Conservation (phyloP, 1,140 invertebrate genomes). For the Magallana ariakensis region DNA sequence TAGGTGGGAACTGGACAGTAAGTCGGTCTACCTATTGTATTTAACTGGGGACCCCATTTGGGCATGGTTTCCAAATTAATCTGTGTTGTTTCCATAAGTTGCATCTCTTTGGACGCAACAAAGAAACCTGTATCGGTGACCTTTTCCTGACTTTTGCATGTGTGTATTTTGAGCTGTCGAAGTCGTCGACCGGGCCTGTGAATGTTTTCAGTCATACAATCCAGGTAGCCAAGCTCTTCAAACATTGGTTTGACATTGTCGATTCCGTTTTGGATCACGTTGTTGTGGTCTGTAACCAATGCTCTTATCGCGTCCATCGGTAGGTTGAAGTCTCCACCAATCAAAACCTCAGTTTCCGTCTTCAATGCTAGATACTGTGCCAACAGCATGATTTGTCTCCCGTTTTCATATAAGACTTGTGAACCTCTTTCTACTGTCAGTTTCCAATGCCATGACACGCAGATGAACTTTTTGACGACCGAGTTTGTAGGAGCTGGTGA, state of each 20-base stretch:
- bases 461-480: constrained; percentile 44
- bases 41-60: not conserved
- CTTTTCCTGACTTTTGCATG: not conserved
- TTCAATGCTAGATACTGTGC: constrained; percentile 27
- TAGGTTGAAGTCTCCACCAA: constrained; percentile 46
- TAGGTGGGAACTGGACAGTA: constrained; percentile 15
- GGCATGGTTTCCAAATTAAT: not conserved
- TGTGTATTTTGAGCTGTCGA: constrained; percentile 41
- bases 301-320: not conserved
- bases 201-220: constrained; percentile 47
- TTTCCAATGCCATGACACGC: constrained; percentile 49
- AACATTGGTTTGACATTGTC: constrained; percentile 43
- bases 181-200: constrained; percentile 22
- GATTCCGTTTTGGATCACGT: not conserved
- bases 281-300: constrained; percentile 34
- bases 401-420: constrained; percentile 4
- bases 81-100: constrained; percentile 34
- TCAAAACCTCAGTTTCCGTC: constrained; percentile 35
- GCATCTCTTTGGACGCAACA: constrained; percentile 52
- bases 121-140: constrained; percentile 13
- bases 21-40: not conserved
- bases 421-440: not conserved
- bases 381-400: not conserved
- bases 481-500: constrained; percentile 22
- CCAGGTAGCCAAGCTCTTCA: constrained; percentile 49